These are phyloP conservation scores for Pseudoips prasinana DNA, from an alignment of 2,888 invertebrate genomes.

Conservation along the genomic window DNA sequence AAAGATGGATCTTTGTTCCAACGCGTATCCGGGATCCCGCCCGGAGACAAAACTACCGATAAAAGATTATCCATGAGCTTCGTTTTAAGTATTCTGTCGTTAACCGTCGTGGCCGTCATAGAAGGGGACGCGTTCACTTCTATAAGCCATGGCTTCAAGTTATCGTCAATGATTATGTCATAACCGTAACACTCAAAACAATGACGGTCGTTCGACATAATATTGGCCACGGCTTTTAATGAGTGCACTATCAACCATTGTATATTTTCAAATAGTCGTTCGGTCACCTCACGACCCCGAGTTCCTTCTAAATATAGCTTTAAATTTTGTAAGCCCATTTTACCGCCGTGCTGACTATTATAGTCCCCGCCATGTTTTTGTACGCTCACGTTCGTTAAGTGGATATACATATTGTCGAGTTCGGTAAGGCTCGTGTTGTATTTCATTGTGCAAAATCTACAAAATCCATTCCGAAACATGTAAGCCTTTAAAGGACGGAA, in stretches of 20 bases:
- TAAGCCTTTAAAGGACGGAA: constrained; percentile 96
- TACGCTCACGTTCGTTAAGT: constrained; percentile 97
- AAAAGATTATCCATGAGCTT: constrained; percentile 95
- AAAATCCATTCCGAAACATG: constrained; percentile 94
- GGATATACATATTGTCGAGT: constrained; percentile 95
- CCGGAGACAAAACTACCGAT: constrained; percentile 92
- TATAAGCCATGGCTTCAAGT: constrained; percentile 95
- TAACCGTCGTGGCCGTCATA: constrained; percentile 94
- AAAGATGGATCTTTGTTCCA: constrained; percentile 90
- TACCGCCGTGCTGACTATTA: constrained; percentile 96
- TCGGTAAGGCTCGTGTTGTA: constrained; percentile 93
- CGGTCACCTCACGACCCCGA: constrained; percentile 91
- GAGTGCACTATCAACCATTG: constrained; percentile 95
- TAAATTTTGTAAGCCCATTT: constrained; percentile 94
- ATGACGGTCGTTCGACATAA: constrained; percentile 94
- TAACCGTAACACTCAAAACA: constrained; percentile 97
- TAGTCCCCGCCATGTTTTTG: constrained; percentile 96
- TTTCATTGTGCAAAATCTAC: constrained; percentile 96
- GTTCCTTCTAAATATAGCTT: constrained; percentile 94
- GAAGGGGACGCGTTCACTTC: constrained; percentile 97
- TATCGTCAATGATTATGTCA: constrained; percentile 96
- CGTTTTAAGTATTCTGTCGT: constrained; percentile 95
- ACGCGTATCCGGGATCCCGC: constrained; percentile 91
- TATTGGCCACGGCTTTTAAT: constrained; percentile 93
- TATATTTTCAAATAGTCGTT: constrained; percentile 93